These are phyloP conservation scores for Stylophora pistillata DNA, from an alignment of 64 coral and sea anemone genomes.

Conservation along the genomic window DNA sequence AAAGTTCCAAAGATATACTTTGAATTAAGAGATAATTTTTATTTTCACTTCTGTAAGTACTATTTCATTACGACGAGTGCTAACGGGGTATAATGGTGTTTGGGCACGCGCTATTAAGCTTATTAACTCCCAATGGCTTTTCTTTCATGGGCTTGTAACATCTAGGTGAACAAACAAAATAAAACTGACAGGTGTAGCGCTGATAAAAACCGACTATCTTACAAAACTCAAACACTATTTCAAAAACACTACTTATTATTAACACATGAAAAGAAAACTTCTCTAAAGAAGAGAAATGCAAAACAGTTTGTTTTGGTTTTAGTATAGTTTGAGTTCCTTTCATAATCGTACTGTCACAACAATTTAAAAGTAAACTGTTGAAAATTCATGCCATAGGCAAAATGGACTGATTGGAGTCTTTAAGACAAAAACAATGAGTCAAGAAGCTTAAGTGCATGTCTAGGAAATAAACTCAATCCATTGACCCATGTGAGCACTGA, in stretches of 20 bases:
- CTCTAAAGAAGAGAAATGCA: too few species aligned
- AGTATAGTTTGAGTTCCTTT: too few species aligned
- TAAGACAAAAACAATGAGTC: not conserved
- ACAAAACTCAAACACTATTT: too few species aligned
- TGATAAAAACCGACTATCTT: too few species aligned
- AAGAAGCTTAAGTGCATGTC: constrained; percentile 20
- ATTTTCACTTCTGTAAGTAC: not conserved
- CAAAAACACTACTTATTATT: too few species aligned
- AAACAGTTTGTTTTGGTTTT: too few species aligned
- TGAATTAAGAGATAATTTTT: not conserved
- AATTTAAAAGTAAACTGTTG: not conserved
- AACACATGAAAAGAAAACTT: too few species aligned
- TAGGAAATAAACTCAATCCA: not conserved
- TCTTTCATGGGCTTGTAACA: not conserved
- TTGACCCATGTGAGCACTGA: not conserved
- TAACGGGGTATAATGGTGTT: constrained; percentile 7
- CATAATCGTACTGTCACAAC: not conserved
- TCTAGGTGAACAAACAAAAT: not conserved
- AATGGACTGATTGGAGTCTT: not conserved
- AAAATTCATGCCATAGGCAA: not conserved
- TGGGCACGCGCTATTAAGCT: not conserved
- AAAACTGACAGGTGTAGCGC: not conserved
- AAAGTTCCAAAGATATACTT: not conserved
- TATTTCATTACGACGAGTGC: not conserved
- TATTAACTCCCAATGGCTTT: not conserved